Conservation (phyloP, 2,797 vertebrate species). For the Neomorphus geoffroyi region DNA sequence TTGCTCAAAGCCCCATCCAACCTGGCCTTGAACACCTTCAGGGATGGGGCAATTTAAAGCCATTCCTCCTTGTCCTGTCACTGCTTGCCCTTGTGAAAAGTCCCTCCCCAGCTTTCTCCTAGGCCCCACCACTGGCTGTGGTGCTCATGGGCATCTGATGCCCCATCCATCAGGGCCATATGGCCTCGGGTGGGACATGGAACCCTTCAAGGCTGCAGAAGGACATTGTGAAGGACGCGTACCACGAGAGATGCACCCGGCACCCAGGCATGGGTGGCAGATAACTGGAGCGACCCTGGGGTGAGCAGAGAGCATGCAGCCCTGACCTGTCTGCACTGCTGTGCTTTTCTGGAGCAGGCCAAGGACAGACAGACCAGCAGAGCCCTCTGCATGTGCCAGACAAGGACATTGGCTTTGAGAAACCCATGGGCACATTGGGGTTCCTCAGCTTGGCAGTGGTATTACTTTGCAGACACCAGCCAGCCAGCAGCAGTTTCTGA, state of each 20-base stretch:
- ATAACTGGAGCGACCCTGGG: not conserved
- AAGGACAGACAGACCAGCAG: fast-evolving
- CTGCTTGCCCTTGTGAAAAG: too few relatives aligned
- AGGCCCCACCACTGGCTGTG: fast-evolving
- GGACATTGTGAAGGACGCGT: not conserved
- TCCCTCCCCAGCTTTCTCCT: too few relatives aligned
- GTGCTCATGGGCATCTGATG: fast-evolving
- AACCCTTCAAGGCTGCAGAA: not conserved
- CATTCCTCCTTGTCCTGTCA: too few relatives aligned
- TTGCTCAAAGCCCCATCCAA: too few relatives aligned
- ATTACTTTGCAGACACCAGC: fast-evolving
- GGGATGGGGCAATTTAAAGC: too few relatives aligned
- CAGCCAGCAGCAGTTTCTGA: not conserved
- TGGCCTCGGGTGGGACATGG: fast-evolving
- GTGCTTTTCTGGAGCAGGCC: not conserved
- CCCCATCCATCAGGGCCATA: fast-evolving
- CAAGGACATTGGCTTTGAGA: not conserved
- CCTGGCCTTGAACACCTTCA: too few relatives aligned
- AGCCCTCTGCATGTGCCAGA: not conserved
- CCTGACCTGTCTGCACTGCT: fast-evolving
- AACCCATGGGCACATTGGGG: not conserved
- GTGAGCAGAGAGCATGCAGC: not conserved
- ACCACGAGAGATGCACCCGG: fast-evolving
- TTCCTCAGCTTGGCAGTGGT: not conserved
- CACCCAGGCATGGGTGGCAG: fast-evolving